Base-by-base conservation (phyloP, 2,797 vertebrate species). In the Melanotaenia pygmaea region DNA sequence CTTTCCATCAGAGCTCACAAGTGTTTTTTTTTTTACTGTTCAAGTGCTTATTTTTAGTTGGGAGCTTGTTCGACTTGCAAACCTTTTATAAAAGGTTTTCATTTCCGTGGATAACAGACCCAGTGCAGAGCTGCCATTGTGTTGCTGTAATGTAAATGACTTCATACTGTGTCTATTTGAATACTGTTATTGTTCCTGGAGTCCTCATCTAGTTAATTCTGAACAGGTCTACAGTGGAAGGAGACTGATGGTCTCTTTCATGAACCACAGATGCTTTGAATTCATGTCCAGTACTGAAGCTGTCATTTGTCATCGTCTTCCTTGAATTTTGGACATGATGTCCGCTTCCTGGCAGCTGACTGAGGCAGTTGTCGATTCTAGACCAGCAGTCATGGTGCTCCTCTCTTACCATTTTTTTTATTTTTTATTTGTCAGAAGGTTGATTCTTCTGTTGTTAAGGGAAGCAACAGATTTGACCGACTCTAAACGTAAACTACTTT, bases 381-480 rank as follows among this genome's bases (percentile, higher is more conserved):
- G 24, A 53, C 24, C 24, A 70, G 24, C 28, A n/a, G 67, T 38
- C 22, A 28, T 4, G 14, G 58, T 13, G 34, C 34, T 40, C 24
- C 45, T 60, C 24, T 38, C 50, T 4, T 38, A 14, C 45, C n/a
- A 4, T 30, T 59, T 32, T 30, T 59, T 40, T 40, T 47, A 35
- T 35, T 35, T 35, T 37, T 37, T 51, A 1, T 12, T 3, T 51
- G n/a, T 47, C 59, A 61, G 7, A 18, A 13, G n/a, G 45, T 47
- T n/a, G 20, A 20, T 34, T 34, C 18, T n/a, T 12, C 6, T 18
- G 11, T 28, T 47, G 28, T 63, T 51, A 45, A 64, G 50, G 32
- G 11, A 35, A 64, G 32, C 13, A 32, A 47, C 18, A 50, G 34
- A 47, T 61, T 61, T 70, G 67, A 70, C 67, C 22, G 7, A 24